These are phyloP conservation scores for Dasyornis broadbenti DNA, from an alignment of 2,113 vertebrate genomes.

Conservation along the genomic window DNA sequence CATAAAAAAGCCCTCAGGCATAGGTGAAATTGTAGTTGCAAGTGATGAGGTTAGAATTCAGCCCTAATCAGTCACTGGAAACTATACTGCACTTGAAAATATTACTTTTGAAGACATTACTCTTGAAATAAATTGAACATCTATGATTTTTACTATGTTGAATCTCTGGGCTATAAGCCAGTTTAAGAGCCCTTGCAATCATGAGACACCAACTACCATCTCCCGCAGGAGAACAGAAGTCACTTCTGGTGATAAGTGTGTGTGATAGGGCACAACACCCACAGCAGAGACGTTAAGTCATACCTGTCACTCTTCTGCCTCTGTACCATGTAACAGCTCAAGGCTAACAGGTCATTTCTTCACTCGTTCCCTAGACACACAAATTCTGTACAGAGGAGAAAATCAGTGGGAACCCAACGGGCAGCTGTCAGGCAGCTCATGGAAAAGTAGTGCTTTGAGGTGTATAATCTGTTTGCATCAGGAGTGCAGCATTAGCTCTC, in stretches of 20 bases:
- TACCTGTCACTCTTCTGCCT: not conserved
- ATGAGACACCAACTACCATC: not conserved
- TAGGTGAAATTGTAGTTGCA: not conserved
- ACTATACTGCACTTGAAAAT: not conserved
- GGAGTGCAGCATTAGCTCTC: not conserved
- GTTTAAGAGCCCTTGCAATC: not conserved
- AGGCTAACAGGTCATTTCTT: not conserved
- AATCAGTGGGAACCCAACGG: not conserved
- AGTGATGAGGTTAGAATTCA: not conserved
- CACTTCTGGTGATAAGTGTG: not conserved
- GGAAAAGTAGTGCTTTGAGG: not conserved
- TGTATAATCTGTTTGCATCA: not conserved
- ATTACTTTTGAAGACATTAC: not conserved
- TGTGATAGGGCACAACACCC: not conserved
- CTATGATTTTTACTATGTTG: not conserved
- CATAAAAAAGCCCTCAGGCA: not conserved
- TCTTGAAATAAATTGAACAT: not conserved
- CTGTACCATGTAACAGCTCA: not conserved
- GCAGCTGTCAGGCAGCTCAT: not conserved
- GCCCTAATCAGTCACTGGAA: not conserved
- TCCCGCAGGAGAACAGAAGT: not conserved
- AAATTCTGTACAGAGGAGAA: not conserved
- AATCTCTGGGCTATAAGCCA: not conserved
- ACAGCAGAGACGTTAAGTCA: not conserved
- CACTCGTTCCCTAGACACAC: not conserved